Evolutionary conservation across 2,113 vertebrate genomes (phyloP).

Genomic region (Nothoprocta perdicaria): DNA sequence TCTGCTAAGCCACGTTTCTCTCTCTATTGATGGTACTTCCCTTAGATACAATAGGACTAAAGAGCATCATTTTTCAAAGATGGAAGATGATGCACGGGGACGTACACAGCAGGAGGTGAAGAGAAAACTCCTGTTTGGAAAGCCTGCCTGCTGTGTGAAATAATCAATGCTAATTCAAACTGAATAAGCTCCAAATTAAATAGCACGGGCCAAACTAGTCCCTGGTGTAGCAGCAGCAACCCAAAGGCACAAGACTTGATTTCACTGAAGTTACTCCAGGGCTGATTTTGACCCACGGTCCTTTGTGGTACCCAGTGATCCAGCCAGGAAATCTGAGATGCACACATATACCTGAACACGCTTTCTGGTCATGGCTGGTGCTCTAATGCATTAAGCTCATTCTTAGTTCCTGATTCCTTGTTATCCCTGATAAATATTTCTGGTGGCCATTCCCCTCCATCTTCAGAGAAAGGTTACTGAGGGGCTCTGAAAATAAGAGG

Average conservation of each 20-base stretch:
- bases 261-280: not conserved
- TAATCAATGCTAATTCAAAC: conserved; percentile 34
- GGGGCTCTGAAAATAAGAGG: not conserved
- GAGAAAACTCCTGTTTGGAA: conserved; percentile 19
- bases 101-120: not conserved
- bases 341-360: not conserved
- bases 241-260: conserved; percentile 18
- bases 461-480: not conserved
- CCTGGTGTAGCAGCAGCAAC: conserved; percentile 5
- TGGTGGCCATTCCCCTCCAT: not conserved
- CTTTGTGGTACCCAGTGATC: not conserved
- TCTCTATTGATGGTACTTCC: conserved; percentile 10
- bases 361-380: not conserved
- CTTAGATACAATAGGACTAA: conserved; percentile 6
- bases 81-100: not conserved
- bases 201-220: not conserved
- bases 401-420: not conserved
- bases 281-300: not conserved
- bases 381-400: not conserved
- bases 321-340: not conserved
- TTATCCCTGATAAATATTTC: not conserved
- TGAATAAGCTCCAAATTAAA: conserved; percentile 1
- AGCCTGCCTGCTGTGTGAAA: conserved; percentile 41
- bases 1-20: not conserved
- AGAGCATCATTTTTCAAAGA: conserved; percentile 35